Conservation (phyloP, 2,113 vertebrate genomes). For the Atrichornis clamosus region DNA sequence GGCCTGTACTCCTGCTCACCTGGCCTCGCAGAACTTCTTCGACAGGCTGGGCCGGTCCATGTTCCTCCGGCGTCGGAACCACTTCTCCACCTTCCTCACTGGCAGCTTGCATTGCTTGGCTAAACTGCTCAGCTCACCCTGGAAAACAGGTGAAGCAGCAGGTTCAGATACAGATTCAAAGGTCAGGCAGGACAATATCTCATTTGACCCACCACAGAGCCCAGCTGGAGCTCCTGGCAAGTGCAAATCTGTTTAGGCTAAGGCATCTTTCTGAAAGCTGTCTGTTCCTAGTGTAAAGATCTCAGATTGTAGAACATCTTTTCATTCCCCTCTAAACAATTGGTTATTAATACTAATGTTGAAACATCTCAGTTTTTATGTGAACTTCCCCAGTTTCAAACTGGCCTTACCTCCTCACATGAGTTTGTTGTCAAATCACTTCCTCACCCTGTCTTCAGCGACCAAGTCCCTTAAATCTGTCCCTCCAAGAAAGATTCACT, state of each 20-base stretch:
- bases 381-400: background rate
- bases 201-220: background rate
- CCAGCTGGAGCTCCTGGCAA: background rate
- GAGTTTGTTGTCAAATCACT: background rate
- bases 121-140: conserved; percentile 66
- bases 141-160: background rate
- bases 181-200: background rate
- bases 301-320: background rate
- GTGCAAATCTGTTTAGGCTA: background rate
- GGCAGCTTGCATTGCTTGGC: conserved; percentile 80
- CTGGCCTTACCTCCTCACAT: background rate
- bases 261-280: background rate
- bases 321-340: background rate
- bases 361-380: background rate
- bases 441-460: background rate
- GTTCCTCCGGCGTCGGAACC: conserved; percentile 85
- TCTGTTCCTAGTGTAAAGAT: background rate
- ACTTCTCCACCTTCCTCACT: conserved; percentile 77
- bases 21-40: conserved; percentile 91
- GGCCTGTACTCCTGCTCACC: conserved; percentile 69
- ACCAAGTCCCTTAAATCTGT: background rate
- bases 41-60: conserved; percentile 80
- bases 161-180: background rate
- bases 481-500: background rate
- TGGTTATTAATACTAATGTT: background rate